Evolutionary conservation across 2,888 invertebrate species (phyloP).

Genomic region (Sympetrum striolatum): DNA sequence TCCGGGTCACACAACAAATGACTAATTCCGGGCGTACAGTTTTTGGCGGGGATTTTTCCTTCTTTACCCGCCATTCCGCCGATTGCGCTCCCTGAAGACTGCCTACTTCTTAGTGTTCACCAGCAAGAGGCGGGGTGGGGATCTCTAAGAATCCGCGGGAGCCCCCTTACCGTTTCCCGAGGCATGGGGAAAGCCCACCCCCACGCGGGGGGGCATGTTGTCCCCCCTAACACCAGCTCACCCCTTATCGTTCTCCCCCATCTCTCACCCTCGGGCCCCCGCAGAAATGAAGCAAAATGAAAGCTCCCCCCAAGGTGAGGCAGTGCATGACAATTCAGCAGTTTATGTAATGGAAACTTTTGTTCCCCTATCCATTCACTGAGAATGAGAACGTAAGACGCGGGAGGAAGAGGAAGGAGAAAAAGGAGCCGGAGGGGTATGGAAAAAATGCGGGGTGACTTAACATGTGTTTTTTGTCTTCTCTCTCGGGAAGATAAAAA

Average conservation of each 20-base stretch:
- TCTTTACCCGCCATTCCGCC: neutral
- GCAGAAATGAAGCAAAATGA: neutral
- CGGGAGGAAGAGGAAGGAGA: neutral
- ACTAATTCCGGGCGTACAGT: neutral
- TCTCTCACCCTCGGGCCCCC: neutral
- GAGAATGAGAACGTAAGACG: neutral
- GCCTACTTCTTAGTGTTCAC: neutral
- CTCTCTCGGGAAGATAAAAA: neutral
- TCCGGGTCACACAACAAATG: neutral
- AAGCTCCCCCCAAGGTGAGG: neutral
- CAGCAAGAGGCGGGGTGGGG: neutral
- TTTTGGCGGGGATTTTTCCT: neutral
- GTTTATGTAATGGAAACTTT: slow-evolving; percentile 28
- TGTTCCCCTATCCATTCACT: neutral
- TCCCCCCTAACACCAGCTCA: neutral
- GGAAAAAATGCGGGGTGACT: neutral
- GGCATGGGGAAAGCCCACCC: neutral
- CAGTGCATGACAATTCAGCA: slow-evolving; percentile 31
- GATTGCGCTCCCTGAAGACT: neutral
- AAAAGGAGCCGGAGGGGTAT: neutral
- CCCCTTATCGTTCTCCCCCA: neutral
- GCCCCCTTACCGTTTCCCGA: neutral
- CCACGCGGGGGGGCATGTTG: neutral
- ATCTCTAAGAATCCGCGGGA: neutral
- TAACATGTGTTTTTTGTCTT: neutral